These are phyloP conservation scores for Drosophila nigricruria DNA, from an alignment of 2,888 invertebrate genomes.

Conservation along the genomic window DNA sequence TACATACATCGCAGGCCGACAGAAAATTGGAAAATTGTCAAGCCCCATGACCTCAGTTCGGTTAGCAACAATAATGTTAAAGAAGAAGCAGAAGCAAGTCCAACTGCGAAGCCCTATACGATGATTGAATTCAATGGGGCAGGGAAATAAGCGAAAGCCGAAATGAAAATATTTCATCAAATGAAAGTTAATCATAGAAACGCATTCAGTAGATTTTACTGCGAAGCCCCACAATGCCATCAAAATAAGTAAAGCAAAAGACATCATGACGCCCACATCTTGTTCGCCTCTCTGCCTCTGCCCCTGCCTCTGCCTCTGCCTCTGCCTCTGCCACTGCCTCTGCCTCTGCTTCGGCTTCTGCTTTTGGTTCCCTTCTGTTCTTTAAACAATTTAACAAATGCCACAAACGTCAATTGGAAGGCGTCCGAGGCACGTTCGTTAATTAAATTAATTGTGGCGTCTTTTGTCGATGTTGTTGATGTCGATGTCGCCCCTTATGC, in stretches of 20 bases:
- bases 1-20: background rate
- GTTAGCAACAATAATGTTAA: constrained; percentile 29
- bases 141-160: constrained; percentile 41
- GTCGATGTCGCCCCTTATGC: constrained; percentile 17
- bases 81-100: constrained; percentile 18
- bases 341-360: background rate
- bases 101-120: constrained; percentile 48
- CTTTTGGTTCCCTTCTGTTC: constrained; percentile 22
- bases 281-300: background rate
- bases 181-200: constrained; percentile 70
- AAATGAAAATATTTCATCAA: constrained; percentile 74
- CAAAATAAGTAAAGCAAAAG: constrained; percentile 61
- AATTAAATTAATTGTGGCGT: constrained; percentile 68
- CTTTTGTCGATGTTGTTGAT: constrained; percentile 30
- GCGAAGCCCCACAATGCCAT: constrained; percentile 61
- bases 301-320: background rate
- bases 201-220: constrained; percentile 67
- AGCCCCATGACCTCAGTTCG: constrained; percentile 53
- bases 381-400: constrained; percentile 71
- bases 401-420: constrained; percentile 60
- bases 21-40: constrained; percentile 25
- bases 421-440: constrained; percentile 61
- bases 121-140: constrained; percentile 10
- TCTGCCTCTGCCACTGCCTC: background rate
- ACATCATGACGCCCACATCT: constrained; percentile 49